Percentiles rank a stretch among this genome's conserved stretches.
These are phyloP conservation scores for Mythimna vitellina DNA, from an alignment of 2,888 invertebrate genomes.

Conservation along the genomic window DNA sequence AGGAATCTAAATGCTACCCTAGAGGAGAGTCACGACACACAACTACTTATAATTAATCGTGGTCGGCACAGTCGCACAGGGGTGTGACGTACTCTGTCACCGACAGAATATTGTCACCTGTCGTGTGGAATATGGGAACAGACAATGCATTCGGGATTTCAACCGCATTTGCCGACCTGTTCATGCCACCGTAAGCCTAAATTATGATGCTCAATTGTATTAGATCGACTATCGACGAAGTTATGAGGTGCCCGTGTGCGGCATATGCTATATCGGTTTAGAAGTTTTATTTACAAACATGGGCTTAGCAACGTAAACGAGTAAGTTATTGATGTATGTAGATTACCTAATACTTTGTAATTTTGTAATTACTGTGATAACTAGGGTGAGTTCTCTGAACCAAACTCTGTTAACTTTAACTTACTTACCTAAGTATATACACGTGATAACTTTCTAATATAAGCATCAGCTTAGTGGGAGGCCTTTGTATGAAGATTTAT, in stretches of 20 bases:
- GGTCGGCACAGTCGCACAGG: conserved; percentile 33
- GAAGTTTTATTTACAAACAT: conserved; percentile 1
- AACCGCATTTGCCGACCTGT: conserved; percentile 56
- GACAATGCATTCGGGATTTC: conserved; percentile 65
- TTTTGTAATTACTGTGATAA: conserved; percentile 5
- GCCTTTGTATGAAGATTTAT: conserved; percentile 22
- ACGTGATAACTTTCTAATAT: conserved; percentile 17
- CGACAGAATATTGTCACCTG: conserved; percentile 63
- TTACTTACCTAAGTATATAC: not conserved
- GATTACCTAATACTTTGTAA: conserved; percentile 8
- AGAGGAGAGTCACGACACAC: conserved; percentile 20
- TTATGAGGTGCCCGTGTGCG: conserved; percentile 10
- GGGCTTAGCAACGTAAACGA: conserved; percentile 1
- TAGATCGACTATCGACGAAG: conserved; percentile 39
- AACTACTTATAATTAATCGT: conserved; percentile 58
- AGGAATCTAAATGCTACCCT: conserved; percentile 11
- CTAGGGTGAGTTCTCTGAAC: not conserved
- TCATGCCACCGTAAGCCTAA: conserved; percentile 33
- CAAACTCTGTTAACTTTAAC: conserved; percentile 8
- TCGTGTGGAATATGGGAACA: conserved; percentile 37
- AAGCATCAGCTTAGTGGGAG: conserved; percentile 12
- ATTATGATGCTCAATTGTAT: conserved; percentile 36
- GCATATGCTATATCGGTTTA: not conserved
- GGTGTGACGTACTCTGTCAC: conserved; percentile 48
- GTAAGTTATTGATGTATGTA: conserved; percentile 9